phyloP scores from a whole-genome alignment of 2,888 invertebrate genomes.

The Phaonia tiefii region DNA sequence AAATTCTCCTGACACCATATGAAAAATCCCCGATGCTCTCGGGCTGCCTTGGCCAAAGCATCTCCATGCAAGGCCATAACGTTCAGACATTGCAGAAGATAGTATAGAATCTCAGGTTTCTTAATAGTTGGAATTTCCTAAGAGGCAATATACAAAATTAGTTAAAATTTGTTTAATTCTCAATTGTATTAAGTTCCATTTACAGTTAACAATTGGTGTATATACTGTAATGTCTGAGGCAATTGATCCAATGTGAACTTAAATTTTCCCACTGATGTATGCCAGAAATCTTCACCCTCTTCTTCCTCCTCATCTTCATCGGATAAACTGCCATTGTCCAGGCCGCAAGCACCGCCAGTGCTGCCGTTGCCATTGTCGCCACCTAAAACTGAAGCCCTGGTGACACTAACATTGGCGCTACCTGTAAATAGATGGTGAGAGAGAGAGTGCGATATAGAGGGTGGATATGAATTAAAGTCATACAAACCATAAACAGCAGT shows the following conservation, averaged over 20 bases:
- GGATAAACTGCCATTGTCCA: constrained; percentile 85
- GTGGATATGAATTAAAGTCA: too few species aligned
- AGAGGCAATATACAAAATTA: constrained; percentile 18
- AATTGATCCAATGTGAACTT: constrained; percentile 94
- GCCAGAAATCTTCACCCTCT: constrained; percentile 93
- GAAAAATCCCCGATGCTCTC: constrained; percentile 94
- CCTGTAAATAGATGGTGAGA: constrained; percentile 77
- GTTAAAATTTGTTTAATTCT: background rate
- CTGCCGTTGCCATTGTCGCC: constrained; percentile 85
- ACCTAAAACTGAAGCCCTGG: constrained; percentile 85
- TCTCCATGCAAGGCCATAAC: constrained; percentile 96
- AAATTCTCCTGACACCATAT: constrained; percentile 98
- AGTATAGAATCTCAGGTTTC: constrained; percentile 96
- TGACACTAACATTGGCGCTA: constrained; percentile 87
- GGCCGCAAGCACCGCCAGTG: constrained; percentile 82
- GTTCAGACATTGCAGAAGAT: constrained; percentile 94
- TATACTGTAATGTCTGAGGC: constrained; percentile 95
- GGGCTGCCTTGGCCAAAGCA: constrained; percentile 91
- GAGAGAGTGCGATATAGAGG: too few species aligned
- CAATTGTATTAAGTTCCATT: constrained; percentile 10
- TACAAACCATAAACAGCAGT: background rate
- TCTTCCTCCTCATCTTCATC: constrained; percentile 85
- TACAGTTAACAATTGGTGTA: constrained; percentile 91
- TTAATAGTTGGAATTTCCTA: constrained; percentile 90
- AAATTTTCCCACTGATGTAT: constrained; percentile 95